Evolutionary conservation across 1,140 invertebrate species (phyloP), one percentile per base, ranked within the genome.

Genomic region (Drosophila leontia): DNA sequence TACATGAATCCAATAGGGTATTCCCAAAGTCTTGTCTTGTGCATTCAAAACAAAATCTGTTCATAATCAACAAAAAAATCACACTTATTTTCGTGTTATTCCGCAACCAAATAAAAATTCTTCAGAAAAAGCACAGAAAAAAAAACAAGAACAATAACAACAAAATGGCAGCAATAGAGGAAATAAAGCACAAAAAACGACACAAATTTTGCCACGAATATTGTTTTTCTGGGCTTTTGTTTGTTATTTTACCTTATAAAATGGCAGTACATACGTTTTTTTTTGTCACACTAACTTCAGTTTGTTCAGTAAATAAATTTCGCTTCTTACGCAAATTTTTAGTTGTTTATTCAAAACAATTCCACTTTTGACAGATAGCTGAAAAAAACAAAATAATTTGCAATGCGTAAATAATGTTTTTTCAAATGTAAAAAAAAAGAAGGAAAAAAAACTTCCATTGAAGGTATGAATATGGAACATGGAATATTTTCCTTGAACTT

Each of bases 51-150:
- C 23, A 15, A 53, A 55, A 23, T 11, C 6, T 12, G 7, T 2
- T 4, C 13, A 44, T n/a, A 44, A 68, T 29, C 19, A 42, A 70
- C 23, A 37, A 44, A 44, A 50, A 67, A 57, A 69, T 69, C 63
- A 35, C 42, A 69, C 50, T 57, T 70, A 71, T 71, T 71, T 71
- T 57, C 35, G 50, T 71, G 50, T 71, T 70, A 71, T 71, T 71
- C 48, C 39, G 65, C 64, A 69, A 69, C 48, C 34, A 55, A 68
- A 69, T 69, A 64, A 65, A 64, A 68, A 67, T 62, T 62, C 60
- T 62, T 62, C n/a, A 44, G 50, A 65, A 69, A 69, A 55, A 53
- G 34, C 51, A 68, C 23, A 23, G 17, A 69, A 29, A 37, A 29
- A 37, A 37, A 41, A 62, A 17, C 23, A 53, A 13, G 3, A 51